phyloP scores from a whole-genome alignment of 1,140 invertebrate species.

The Nymphalis io region DNA sequence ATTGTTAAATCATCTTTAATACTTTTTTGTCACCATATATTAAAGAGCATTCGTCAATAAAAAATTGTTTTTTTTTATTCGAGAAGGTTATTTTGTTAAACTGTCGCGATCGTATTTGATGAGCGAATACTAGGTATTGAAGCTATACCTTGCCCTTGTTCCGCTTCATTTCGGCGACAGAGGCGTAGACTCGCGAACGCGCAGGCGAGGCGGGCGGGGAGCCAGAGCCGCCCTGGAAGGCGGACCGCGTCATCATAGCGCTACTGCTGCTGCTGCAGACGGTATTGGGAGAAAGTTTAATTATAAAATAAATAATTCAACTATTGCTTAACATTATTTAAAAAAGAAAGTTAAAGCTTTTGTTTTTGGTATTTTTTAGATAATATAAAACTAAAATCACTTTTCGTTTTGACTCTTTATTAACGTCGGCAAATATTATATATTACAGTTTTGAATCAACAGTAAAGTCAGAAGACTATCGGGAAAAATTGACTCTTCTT shows the following conservation, averaged over 20 bases:
- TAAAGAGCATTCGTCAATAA: too few species aligned
- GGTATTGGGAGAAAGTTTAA: background rate
- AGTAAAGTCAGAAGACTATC: too few species aligned
- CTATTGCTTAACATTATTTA: too few species aligned
- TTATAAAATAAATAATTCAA: too few species aligned
- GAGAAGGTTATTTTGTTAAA: too few species aligned
- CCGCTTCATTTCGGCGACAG: slow-evolving; percentile 97
- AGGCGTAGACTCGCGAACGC: slow-evolving; percentile 88
- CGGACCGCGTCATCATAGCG: slow-evolving; percentile 87
- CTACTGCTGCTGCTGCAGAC: slow-evolving; percentile 56
- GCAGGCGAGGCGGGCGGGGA: slow-evolving; percentile 85
- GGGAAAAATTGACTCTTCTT: too few species aligned
- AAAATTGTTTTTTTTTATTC: too few species aligned
- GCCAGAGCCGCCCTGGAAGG: slow-evolving; percentile 85
- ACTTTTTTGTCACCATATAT: too few species aligned
- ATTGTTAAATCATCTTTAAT: too few species aligned
- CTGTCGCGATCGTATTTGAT: too few species aligned
- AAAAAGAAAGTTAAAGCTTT: background rate
- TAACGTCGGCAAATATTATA: too few species aligned
- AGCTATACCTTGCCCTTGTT: slow-evolving; percentile 85
- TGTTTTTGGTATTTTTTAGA: background rate
- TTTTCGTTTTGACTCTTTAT: background rate
- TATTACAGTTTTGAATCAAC: too few species aligned
- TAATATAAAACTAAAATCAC: background rate
- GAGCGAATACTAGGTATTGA: background rate